These are phyloP conservation scores for Neopipo cinnamomea DNA, from an alignment of 2,113 vertebrate genomes.

Conservation along the genomic window DNA sequence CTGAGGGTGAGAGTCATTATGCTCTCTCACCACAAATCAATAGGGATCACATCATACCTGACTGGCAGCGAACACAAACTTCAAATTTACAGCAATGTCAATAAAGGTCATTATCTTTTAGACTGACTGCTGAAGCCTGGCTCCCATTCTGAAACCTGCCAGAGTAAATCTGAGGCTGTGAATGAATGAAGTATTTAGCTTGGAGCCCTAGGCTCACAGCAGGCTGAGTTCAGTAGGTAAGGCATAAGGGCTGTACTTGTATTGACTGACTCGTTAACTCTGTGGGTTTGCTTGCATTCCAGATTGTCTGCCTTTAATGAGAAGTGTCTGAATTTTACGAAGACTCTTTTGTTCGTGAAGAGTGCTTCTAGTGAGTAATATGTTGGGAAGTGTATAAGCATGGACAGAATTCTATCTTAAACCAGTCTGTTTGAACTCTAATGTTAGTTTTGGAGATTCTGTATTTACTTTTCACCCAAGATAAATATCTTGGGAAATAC, in stretches of 20 bases:
- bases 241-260: neutral
- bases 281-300: slow-evolving; percentile 29
- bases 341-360: neutral
- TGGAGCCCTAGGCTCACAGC: neutral
- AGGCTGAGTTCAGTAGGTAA: neutral
- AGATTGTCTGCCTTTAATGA: neutral
- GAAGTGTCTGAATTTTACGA: neutral
- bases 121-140: neutral
- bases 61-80: neutral
- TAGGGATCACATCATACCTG: neutral
- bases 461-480: slow-evolving; percentile 5
- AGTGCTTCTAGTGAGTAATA: neutral
- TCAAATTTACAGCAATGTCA: neutral
- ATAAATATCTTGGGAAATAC: neutral
- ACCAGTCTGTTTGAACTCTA: neutral
- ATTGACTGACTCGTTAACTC: neutral
- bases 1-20: neutral
- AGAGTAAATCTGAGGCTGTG: slow-evolving; percentile 5
- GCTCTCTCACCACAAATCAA: neutral
- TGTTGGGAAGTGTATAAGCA: neutral
- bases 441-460: neutral
- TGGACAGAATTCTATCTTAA: neutral
- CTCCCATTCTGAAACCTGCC: neutral
- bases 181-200: slow-evolving; percentile 7
- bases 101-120: neutral